Evolutionary conservation across 2,113 vertebrate genomes (phyloP).

Genomic region (Anas platyrhynchos): DNA sequence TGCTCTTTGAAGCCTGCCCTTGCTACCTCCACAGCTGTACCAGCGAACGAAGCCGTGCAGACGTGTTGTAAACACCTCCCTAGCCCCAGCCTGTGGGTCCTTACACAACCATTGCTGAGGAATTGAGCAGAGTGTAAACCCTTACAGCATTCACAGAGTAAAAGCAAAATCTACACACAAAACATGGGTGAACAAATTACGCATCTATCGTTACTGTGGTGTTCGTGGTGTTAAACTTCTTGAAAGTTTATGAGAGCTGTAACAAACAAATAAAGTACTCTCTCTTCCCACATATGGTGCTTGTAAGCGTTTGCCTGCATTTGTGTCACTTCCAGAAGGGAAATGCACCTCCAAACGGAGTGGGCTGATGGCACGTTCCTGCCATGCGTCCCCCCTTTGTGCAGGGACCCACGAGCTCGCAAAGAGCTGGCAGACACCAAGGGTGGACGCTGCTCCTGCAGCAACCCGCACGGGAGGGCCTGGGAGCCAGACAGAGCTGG

Average conservation of each 20-base stretch:
- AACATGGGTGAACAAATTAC: neutral
- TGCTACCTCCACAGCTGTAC: fast-evolving
- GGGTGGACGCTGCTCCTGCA: neutral
- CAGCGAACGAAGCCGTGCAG: neutral
- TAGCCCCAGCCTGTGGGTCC: neutral
- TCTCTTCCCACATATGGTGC: neutral
- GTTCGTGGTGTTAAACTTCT: neutral
- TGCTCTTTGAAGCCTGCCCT: neutral
- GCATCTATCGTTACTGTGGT: neutral
- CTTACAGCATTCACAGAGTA: neutral
- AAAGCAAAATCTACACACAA: neutral
- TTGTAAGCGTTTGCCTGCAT: neutral
- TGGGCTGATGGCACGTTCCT: neutral
- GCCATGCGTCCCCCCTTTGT: neutral
- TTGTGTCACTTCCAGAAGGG: neutral
- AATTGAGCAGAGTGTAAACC: neutral
- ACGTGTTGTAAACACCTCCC: neutral
- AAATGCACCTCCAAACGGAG: fast-evolving
- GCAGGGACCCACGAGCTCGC: neutral
- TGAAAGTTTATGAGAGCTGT: neutral
- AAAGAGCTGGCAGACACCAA: neutral
- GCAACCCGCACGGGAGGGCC: neutral
- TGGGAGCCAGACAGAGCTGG: neutral
- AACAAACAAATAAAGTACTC: neutral
- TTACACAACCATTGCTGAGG: neutral